Conservation (phyloP, 1,140 invertebrate genomes). For the Bombus terrestris region DNA sequence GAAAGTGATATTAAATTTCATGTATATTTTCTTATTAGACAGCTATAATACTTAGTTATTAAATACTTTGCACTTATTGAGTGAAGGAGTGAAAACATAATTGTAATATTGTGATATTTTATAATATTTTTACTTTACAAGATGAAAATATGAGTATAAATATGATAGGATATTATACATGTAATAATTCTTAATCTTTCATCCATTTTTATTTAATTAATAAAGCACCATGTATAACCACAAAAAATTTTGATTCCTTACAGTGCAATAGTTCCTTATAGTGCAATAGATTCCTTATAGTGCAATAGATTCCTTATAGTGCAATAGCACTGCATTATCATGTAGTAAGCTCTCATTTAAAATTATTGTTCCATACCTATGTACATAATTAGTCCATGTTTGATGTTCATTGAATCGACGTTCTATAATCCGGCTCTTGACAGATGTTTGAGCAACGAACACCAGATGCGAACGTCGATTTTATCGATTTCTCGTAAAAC, state of each 20-base stretch:
- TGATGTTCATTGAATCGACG: no score
- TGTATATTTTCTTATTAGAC: neutral
- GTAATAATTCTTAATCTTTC: constrained; percentile 8
- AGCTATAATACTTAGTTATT: neutral
- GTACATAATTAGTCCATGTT: no score
- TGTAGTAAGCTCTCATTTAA: no score
- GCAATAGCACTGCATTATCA: no score
- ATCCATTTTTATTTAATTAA: neutral
- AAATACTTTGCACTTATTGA: neutral
- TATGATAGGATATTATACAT: neutral
- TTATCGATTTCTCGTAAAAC: no score
- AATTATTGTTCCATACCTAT: no score
- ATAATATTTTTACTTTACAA: neutral
- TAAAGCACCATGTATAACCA: neutral
- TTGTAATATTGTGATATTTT: constrained; percentile 39
- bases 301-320: no score
- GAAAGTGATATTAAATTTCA: constrained; percentile 2
- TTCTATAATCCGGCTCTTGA: no score
- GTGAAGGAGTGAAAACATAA: constrained; percentile 18
- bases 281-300: no score
- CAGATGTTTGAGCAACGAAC: no score
- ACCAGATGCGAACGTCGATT: no score
- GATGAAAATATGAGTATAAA: neutral
- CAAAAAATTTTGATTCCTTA: neutral
- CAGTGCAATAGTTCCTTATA: no score